Base-by-base conservation (phyloP, 53 echinoderm and acorn worm genomes). In the Pentamera pediparva region DNA sequence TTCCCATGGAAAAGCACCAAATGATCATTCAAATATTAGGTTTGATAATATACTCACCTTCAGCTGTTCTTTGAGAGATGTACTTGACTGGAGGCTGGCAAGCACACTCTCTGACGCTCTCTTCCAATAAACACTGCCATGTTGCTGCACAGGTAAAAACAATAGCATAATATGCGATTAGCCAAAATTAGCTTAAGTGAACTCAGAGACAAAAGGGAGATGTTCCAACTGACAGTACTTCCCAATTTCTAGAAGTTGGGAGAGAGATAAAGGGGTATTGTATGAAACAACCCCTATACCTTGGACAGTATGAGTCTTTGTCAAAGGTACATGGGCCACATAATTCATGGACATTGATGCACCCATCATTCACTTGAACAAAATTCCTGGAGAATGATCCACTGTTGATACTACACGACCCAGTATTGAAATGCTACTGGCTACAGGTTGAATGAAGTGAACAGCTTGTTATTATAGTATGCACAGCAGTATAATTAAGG, bases 91-190 rank as follows among this genome's bases (percentile, higher is more conserved):
- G 13, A 95, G 65, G 37, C 75, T 80, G 1, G 82, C 75, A 25
- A 95, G 55, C 3, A 49, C 31, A 30, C 35, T 56, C 47, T 62
- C 50, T 37, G 95, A 67, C 27, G 83, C 87, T 62, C 57, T 36
- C 34, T 85, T 90, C 95, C 95, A 95, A 59, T 79, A 95, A 4
- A 95, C 85, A 79, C 95, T 95, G 11, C 95, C 95, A 95, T 95
- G 95, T 90, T 95, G 95, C 90, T 95, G 55, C 62, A 32, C 33
- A 15, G 11, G 37, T 35, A 54, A 8, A 34, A 24, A 3, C 47
- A 45, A 45, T 45, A 45, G n/a, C n/a, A 15, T n/a, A 45, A n/a
- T 0, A 1, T 1, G 47, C 12, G n/a, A 0, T 15, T 12, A 45
- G 47, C 0, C 47, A 45, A 45, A 45, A 45, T 1, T 45, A 0